Percentiles rank a stretch among this genome's conserved stretches.
phyloP scores from a whole-genome alignment of 2,888 invertebrate species.

The Noctuana brunneofusca region DNA sequence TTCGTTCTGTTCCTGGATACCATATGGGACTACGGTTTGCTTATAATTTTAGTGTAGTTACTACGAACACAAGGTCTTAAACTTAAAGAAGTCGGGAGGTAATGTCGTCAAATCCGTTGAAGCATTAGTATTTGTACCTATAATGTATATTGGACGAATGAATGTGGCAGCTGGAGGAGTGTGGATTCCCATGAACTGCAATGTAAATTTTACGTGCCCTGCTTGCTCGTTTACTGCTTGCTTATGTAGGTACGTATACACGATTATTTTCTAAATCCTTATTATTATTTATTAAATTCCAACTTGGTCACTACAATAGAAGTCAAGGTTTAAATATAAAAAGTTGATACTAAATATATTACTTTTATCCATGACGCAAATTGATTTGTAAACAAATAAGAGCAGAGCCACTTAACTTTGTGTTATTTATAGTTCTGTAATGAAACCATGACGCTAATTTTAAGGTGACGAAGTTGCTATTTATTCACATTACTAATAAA shows the following conservation, averaged over 20 bases:
- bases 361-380: conserved; percentile 8
- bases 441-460: neutral
- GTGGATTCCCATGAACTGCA: too few species aligned
- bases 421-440: conserved; percentile 1
- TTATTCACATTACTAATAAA: neutral
- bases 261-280: too few species aligned
- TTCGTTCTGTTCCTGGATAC: neutral
- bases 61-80: too few species aligned
- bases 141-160: too few species aligned
- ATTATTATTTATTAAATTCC: too few species aligned
- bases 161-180: too few species aligned
- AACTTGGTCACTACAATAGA: neutral
- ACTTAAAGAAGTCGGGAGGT: neutral
- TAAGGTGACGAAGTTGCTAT: neutral
- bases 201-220: too few species aligned
- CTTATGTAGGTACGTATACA: too few species aligned
- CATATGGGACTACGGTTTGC: neutral
- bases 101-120: too few species aligned
- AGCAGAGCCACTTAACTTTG: neutral
- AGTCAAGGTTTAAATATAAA: neutral
- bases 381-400: neutral
- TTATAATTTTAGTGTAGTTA: too few species aligned
- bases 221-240: too few species aligned
- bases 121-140: too few species aligned
- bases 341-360: conserved; percentile 3